A percentile compares a stretch with the other conserved stretches of the same genome.
These are phyloP conservation scores for Anneissia japonica DNA, from an alignment of 35 echinoderm and acorn worm genomes.

Conservation along the genomic window DNA sequence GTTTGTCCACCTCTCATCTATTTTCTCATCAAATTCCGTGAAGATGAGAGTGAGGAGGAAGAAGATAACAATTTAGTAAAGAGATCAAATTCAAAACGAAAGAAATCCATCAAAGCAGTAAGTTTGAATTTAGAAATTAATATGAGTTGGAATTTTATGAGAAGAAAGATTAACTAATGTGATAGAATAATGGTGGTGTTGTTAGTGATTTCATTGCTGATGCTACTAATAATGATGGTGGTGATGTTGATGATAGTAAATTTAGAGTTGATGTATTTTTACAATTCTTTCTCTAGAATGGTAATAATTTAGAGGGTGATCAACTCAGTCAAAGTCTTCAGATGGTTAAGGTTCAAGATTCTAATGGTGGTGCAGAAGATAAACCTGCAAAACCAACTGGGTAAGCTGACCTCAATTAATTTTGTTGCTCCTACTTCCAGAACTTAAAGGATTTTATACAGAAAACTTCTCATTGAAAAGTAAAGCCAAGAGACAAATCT, in stretches of 20 bases:
- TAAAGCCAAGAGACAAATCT: no score
- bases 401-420: not conserved
- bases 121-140: no score
- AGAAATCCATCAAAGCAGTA: not conserved
- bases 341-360: constrained; percentile 21
- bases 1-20: constrained; percentile 62
- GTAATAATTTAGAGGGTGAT: constrained; percentile 15
- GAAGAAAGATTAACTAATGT: no score
- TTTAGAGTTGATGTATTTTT: not conserved
- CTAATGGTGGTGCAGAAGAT: not conserved
- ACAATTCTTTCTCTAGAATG: not conserved
- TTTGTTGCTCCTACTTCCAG: no score
- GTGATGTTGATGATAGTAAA: no score
- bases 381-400: not conserved
- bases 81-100: not conserved
- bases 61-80: not conserved
- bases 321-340: constrained; percentile 17
- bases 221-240: no score
- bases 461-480: no score
- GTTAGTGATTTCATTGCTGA: no score
- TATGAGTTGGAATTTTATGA: no score
- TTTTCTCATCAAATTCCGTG: constrained; percentile 64
- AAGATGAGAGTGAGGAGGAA: constrained; percentile 55
- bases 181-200: no score
- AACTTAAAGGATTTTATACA: no score